These are phyloP conservation scores for Odontamblyopus rebecca DNA, from an alignment of 2,797 vertebrate genomes.

Conservation along the genomic window DNA sequence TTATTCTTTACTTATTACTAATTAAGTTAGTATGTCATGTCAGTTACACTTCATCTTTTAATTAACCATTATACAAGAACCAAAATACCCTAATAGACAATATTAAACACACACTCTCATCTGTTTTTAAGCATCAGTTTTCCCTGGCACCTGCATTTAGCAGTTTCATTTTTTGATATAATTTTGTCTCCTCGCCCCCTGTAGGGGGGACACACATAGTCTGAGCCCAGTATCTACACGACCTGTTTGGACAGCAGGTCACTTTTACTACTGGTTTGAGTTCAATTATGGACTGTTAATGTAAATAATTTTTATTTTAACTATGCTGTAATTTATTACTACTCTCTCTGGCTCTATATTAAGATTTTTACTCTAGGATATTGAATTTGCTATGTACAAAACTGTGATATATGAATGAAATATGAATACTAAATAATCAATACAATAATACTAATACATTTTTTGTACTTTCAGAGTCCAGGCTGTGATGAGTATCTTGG, in stretches of 20 bases:
- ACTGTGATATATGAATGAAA: neutral
- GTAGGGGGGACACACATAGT: slow-evolving; percentile 27
- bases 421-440: neutral
- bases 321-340: slow-evolving; percentile 16
- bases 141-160: slow-evolving; percentile 26
- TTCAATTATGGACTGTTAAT: no score
- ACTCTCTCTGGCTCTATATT: neutral
- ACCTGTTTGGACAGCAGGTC: no score
- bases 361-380: neutral
- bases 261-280: no score
- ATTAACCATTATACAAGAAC: neutral
- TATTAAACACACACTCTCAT: neutral
- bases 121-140: slow-evolving; percentile 28
- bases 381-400: no score
- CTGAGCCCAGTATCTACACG: no score
- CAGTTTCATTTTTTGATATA: slow-evolving; percentile 24
- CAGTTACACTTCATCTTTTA: neutral
- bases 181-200: slow-evolving; percentile 39
- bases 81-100: no score
- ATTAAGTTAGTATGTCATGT: no score
- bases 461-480: slow-evolving; percentile 77
- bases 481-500: slow-evolving; percentile 94
- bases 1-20: no score
- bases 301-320: no score
- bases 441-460: neutral